Conservation (phyloP, 2,113 vertebrate genomes). For the Irena cyanogastra region DNA sequence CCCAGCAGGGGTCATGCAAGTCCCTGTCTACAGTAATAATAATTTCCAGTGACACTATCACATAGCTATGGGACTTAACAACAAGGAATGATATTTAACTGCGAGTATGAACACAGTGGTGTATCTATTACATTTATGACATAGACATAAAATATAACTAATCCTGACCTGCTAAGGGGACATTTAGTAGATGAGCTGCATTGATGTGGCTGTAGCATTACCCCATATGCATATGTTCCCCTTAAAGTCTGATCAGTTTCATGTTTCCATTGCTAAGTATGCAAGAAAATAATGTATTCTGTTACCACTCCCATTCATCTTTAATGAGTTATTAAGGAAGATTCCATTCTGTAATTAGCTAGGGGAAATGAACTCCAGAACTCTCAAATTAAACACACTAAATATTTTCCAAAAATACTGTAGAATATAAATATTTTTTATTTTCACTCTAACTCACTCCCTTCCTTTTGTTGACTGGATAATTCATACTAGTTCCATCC, state of each 20-base stretch:
- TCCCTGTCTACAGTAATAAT: neutral
- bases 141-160: neutral
- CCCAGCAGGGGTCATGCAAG: constrained; percentile 33
- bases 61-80: neutral
- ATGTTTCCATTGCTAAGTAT: neutral
- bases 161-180: neutral
- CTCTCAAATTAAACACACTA: neutral
- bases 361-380: neutral
- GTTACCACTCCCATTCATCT: constrained; percentile 1
- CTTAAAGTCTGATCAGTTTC: neutral
- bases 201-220: neutral
- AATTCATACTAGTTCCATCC: neutral
- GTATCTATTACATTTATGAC: neutral
- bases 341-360: constrained; percentile 4
- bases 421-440: neutral
- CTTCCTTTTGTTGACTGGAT: neutral
- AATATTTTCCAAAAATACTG: constrained; percentile 1
- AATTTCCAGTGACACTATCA: neutral
- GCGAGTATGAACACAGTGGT: neutral
- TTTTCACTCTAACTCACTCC: neutral
- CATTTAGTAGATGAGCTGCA: neutral
- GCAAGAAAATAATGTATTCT: neutral
- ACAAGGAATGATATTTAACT: neutral
- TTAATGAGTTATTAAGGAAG: constrained; percentile 8
- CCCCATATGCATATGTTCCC: neutral